A percentile compares a stretch with the other conserved stretches of the same genome.
Evolutionary conservation across 2,888 invertebrate genomes (phyloP).

Genomic region (Dynastes hyllus): DNA sequence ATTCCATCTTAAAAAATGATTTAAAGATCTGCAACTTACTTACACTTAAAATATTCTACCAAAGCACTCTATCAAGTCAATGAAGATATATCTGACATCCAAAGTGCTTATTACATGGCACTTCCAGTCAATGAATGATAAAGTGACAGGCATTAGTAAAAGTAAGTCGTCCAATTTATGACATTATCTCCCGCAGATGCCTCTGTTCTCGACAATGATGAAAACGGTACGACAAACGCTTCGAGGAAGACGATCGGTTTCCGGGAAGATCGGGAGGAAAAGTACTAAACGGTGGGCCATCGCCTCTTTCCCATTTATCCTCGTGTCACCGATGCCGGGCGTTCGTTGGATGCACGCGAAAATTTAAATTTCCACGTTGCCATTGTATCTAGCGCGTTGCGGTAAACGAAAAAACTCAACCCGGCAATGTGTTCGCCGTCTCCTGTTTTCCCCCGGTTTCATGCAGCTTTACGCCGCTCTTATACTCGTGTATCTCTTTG

Average conservation of each 20-base stretch:
- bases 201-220: not conserved
- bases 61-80: too few species aligned
- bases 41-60: too few species aligned
- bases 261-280: not conserved
- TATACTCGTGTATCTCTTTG: not conserved
- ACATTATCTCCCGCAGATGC: slow-evolving; percentile 10
- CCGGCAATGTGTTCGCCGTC: not conserved
- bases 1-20: too few species aligned
- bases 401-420: not conserved
- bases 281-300: not conserved
- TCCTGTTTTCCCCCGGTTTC: not conserved
- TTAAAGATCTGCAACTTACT: too few species aligned
- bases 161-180: slow-evolving; percentile 10
- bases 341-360: not conserved
- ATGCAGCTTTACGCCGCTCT: not conserved
- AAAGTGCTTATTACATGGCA: too few species aligned
- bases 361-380: slow-evolving; percentile 25
- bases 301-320: slow-evolving; percentile 7
- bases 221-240: not conserved
- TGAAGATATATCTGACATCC: too few species aligned
- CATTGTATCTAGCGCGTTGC: not conserved
- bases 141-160: slow-evolving; percentile 5
- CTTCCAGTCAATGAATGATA: not conserved
- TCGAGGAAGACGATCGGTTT: not conserved
- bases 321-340: not conserved